Conservation (phyloP, 2,888 invertebrate genomes). For the Mimachlamys varia region DNA sequence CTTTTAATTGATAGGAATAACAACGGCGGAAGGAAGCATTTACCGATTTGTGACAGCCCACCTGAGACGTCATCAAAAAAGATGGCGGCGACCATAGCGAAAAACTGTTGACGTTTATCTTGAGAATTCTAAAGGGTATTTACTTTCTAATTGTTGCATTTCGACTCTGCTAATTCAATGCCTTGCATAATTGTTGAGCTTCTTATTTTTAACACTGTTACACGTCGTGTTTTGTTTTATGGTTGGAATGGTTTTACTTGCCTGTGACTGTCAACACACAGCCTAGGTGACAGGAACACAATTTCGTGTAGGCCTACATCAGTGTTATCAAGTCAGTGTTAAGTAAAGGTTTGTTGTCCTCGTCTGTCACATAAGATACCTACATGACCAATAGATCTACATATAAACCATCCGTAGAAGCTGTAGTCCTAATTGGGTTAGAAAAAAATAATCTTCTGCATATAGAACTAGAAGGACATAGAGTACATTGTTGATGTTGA, state of each 20-base stretch:
- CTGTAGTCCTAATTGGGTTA: no score
- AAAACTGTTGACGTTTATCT: not conserved
- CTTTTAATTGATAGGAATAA: not conserved
- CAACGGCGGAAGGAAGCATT: not conserved
- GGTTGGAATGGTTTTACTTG: not conserved
- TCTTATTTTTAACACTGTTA: not conserved
- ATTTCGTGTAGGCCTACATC: no score
- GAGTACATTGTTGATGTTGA: no score
- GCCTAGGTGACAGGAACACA: no score
- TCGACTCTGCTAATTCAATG: not conserved
- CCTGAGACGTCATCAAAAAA: slow-evolving; percentile 28
- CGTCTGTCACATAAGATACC: no score
- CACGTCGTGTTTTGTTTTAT: not conserved
- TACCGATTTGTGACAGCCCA: slow-evolving; percentile 21
- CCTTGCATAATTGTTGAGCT: not conserved
- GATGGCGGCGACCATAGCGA: slow-evolving; percentile 10
- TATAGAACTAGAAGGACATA: no score
- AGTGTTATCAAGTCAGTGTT: no score
- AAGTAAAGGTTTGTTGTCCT: no score
- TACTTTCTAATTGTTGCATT: not conserved
- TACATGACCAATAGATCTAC: no score
- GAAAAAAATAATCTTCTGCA: no score
- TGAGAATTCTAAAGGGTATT: not conserved
- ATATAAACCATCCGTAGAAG: no score
- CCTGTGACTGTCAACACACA: no score